phyloP scores from a whole-genome alignment of 92 coral and sea anemone species.

The Porites divaricata region DNA sequence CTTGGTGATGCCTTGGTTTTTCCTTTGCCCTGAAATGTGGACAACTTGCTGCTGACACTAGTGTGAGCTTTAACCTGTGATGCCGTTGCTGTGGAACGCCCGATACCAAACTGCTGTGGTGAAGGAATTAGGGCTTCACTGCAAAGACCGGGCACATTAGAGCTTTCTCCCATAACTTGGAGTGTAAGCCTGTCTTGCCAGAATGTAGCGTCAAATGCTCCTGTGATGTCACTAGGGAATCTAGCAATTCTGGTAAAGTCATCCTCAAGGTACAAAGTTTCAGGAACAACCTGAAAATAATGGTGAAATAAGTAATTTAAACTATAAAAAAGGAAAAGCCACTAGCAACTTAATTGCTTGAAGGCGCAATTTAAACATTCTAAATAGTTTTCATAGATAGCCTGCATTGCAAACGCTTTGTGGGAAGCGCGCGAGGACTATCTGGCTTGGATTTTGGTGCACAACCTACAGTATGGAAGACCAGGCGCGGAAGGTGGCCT shows the following conservation, averaged over 20 bases:
- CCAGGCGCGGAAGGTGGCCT: too few relatives aligned
- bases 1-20: not conserved
- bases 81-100: not conserved
- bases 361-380: too few relatives aligned
- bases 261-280: slow-evolving; percentile 17
- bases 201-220: slow-evolving; percentile 16
- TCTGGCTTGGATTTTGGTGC: too few relatives aligned
- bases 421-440: too few relatives aligned
- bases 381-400: too few relatives aligned
- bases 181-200: slow-evolving; percentile 7
- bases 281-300: slow-evolving; percentile 13
- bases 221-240: slow-evolving; percentile 16
- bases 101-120: not conserved
- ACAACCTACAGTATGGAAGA: too few relatives aligned
- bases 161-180: slow-evolving; percentile 17
- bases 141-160: not conserved
- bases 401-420: too few relatives aligned
- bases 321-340: not conserved
- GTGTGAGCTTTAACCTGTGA: not conserved
- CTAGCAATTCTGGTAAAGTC: slow-evolving; percentile 12
- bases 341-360: too few relatives aligned
- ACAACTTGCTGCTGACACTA: too few relatives aligned
- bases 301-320: not conserved
- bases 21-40: not conserved
- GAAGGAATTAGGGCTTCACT: not conserved